Evolutionary conservation across 2,888 invertebrate species (phyloP).

Genomic region (Luperina nickerlii): DNA sequence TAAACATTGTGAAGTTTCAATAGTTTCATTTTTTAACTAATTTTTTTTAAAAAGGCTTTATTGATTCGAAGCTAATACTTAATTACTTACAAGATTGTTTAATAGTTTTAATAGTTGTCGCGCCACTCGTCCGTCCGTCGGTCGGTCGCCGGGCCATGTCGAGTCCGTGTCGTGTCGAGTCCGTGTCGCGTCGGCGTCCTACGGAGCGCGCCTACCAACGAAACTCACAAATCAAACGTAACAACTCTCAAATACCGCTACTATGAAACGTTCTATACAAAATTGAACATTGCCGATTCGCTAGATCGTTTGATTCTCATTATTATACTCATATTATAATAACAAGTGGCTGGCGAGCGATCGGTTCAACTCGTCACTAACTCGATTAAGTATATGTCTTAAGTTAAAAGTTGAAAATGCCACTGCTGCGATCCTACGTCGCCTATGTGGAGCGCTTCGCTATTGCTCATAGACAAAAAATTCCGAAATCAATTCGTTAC

Average conservation of each 20-base stretch:
- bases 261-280: conserved; percentile 90
- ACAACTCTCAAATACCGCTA: conserved; percentile 89
- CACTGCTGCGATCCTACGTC: conserved; percentile 89
- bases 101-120: conserved; percentile 86
- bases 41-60: conserved; percentile 89
- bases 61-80: conserved; percentile 90
- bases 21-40: conserved; percentile 87
- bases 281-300: conserved; percentile 89
- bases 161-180: conserved; percentile 55
- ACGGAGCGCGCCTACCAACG: conserved; percentile 77
- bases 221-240: conserved; percentile 87
- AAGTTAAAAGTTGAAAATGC: conserved; percentile 88
- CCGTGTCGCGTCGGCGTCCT: conserved; percentile 59
- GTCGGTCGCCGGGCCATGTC: conserved; percentile 56
- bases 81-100: conserved; percentile 90
- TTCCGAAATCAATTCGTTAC: conserved; percentile 89
- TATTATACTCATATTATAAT: conserved; percentile 75
- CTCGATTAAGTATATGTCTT: conserved; percentile 88
- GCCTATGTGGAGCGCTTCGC: conserved; percentile 80
- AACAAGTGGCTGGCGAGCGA: conserved; percentile 86
- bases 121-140: conserved; percentile 73
- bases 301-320: conserved; percentile 85
- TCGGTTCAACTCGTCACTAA: conserved; percentile 81
- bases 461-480: conserved; percentile 88
- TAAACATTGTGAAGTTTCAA: conserved; percentile 88